Base-by-base conservation (phyloP, 1,140 invertebrate genomes). In the Choristoneura fumiferana region DNA sequence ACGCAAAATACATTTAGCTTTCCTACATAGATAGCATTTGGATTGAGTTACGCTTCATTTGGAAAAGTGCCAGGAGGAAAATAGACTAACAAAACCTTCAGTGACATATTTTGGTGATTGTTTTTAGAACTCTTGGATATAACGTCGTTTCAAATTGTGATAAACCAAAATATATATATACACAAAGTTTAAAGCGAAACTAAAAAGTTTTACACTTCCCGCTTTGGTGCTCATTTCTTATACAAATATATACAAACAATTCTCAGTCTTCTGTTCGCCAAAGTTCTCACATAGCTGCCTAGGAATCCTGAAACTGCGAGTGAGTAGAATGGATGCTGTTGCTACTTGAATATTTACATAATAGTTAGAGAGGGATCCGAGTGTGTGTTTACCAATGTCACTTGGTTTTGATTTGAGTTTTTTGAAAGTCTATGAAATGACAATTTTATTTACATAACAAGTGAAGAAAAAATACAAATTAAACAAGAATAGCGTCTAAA, bases 241-340 rank as follows among this genome's bases (percentile, higher is more conserved):
- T 69, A 78, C 76, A 78, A 81, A 81, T 81, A 66, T 78, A 79
- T 81, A 79, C 75, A 73, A 76, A 74, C 73, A 76, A 73, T 78
- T 71, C 73, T 38, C 68, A 69, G 65, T 63, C 63, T 10, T 66
- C 63, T 69, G 72, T 70, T 75, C 69, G 65, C 71, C 64, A 63
- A 71, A 78, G 71, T 74, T 78, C 76, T 79, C 74, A 71, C 76
- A 77, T 78, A 71, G 74, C 65, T 65, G 61, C 62, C 63, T 65
- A 71, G 73, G 75, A 78, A 79, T 82, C 73, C 69, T 70, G 72
- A 75, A 77, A 71, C 74, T 71, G 62, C 66, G 57, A 73, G 69
- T 76, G 72, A 77, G 69, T 72, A 65, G 71, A 76, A 71, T 76
- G 63, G 65, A 75, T 68, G 69, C 67, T 63, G 67, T 66, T 64